phyloP scores from a whole-genome alignment of 2,888 invertebrate genomes.

The Steromphala cineraria region DNA sequence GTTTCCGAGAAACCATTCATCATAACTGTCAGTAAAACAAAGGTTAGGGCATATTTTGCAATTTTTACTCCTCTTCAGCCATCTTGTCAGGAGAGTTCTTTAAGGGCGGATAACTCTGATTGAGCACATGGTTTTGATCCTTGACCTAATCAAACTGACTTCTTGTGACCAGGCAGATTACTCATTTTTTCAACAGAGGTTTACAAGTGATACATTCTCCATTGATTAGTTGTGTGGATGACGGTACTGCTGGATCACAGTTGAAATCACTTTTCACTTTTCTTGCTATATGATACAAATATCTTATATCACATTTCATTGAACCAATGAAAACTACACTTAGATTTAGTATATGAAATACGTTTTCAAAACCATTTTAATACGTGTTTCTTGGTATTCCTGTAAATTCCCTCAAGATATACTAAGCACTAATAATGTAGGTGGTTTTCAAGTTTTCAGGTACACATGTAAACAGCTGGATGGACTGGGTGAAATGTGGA shows the following conservation, averaged over 20 bases:
- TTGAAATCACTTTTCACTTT: no score
- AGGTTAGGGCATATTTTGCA: not conserved
- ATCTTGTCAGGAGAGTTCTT: not conserved
- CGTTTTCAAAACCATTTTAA: no score
- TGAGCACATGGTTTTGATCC: not conserved
- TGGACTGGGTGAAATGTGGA: no score
- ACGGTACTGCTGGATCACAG: not conserved
- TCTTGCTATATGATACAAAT: no score
- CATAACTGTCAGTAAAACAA: not conserved
- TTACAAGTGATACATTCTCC: not conserved
- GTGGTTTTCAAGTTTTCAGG: no score
- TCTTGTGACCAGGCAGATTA: not conserved
- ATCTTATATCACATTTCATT: no score
- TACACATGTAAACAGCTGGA: no score
- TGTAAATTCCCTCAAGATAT: no score
- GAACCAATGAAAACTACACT: no score
- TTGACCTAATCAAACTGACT: not conserved
- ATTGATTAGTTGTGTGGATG: not conserved
- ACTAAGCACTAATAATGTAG: no score
- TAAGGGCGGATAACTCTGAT: conserved; percentile 5
- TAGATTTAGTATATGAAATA: no score
- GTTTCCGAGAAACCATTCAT: not conserved
- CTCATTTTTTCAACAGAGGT: not conserved
- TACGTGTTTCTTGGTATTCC: no score
- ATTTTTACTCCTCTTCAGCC: not conserved